These are phyloP conservation scores for Microplitis deprimator DNA, from an alignment of 2,888 invertebrate species.

Conservation along the genomic window DNA sequence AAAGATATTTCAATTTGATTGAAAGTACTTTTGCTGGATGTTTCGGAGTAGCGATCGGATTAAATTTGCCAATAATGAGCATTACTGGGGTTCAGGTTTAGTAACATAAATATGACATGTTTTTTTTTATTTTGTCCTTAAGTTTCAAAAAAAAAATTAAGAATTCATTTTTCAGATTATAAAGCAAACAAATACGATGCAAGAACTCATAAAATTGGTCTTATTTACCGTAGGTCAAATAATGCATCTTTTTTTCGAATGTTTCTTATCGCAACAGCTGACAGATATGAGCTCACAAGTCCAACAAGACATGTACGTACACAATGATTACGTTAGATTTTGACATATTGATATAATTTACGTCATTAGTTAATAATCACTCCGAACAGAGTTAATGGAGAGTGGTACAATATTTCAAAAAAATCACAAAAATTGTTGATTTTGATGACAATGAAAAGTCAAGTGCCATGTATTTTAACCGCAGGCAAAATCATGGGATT, in stretches of 20 bases:
- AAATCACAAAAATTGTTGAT: constrained; percentile 12
- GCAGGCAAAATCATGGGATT: constrained; percentile 27
- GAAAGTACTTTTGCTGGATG: background rate
- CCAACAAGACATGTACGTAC: background rate
- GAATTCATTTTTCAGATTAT: background rate
- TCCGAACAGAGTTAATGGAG: background rate
- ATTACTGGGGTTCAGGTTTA: background rate
- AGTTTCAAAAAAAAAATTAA: background rate
- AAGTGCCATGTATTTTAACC: constrained; percentile 14
- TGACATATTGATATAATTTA: background rate
- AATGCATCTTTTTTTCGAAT: background rate
- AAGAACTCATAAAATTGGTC: background rate
- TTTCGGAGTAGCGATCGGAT: background rate
- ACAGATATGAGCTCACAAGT: background rate
- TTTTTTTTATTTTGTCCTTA: too few relatives aligned
- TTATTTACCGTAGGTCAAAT: background rate
- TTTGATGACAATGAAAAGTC: constrained; percentile 22
- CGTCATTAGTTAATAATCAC: background rate
- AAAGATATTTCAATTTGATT: background rate
- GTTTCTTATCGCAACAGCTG: background rate
- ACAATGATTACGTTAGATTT: background rate
- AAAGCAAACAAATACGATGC: background rate
- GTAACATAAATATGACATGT: background rate
- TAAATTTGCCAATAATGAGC: background rate
- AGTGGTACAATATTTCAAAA: constrained; percentile 8